Evolutionary conservation across 1,140 invertebrate species (phyloP).

Genomic region (Ridgeia piscesae): DNA sequence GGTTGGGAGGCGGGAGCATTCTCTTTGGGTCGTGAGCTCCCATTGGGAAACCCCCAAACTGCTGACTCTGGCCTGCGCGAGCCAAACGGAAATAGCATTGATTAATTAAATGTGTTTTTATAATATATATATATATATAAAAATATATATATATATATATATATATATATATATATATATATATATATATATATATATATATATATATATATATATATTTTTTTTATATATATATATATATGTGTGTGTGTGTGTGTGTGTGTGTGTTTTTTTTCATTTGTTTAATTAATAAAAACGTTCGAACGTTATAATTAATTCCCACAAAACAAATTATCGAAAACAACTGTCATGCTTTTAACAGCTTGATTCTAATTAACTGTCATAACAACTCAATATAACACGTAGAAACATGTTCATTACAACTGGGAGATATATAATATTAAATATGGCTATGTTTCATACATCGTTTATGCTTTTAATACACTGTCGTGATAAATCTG

Average conservation of each 20-base stretch:
- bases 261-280: too few relatives aligned
- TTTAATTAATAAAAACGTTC: neutral
- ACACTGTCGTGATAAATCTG: neutral
- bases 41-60: constrained; percentile 20
- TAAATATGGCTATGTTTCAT: neutral
- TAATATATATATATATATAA: neutral
- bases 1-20: constrained; percentile 17
- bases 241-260: constrained; percentile 9
- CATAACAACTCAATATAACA: neutral
- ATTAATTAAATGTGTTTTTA: neutral
- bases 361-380: neutral
- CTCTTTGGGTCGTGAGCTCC: constrained; percentile 6
- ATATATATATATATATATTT: neutral
- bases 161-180: constrained; percentile 13
- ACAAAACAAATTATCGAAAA: neutral
- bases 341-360: neutral
- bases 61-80: constrained; percentile 14
- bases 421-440: neutral
- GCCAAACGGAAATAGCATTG: neutral
- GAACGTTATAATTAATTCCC: neutral
- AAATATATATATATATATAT: constrained; percentile 1
- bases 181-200: neutral
- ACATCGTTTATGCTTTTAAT: neutral
- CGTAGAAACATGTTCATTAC: neutral
- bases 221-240: neutral